These are phyloP conservation scores for Triplophysa tibetana DNA, from an alignment of 2,113 vertebrate species.

Conservation along the genomic window DNA sequence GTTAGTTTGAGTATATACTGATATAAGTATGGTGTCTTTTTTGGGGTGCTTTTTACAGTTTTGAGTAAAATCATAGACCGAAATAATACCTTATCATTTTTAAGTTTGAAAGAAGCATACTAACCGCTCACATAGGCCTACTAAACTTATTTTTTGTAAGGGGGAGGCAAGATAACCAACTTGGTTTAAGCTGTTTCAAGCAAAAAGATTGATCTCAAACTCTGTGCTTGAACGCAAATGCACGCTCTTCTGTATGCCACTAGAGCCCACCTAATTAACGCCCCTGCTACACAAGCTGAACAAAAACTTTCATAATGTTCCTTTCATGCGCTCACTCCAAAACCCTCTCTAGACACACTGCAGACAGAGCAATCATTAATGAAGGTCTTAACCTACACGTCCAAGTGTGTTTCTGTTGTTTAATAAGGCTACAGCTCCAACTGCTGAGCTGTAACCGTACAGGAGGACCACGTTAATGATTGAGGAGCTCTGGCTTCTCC, in stretches of 20 bases:
- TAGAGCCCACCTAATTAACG: slow-evolving; percentile 3
- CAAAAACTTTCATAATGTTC: neutral
- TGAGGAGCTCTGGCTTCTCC: neutral
- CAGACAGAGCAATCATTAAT: neutral
- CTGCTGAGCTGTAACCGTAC: slow-evolving; percentile 23
- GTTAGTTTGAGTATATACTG: too few species aligned
- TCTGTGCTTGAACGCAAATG: neutral
- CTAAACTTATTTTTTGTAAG: too few species aligned
- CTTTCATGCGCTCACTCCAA: neutral
- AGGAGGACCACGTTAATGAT: slow-evolving; percentile 6
- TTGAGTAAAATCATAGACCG: too few species aligned
- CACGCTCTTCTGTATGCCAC: neutral
- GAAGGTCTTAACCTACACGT: slow-evolving; percentile 23
- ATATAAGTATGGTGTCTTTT: too few species aligned
- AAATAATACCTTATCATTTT: neutral
- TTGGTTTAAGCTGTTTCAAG: too few species aligned
- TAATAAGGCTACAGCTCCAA: slow-evolving; percentile 2
- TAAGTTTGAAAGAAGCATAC: neutral
- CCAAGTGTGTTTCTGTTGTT: neutral
- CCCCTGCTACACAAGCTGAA: slow-evolving; percentile 1
- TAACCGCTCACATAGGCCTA: too few species aligned
- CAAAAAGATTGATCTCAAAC: neutral
- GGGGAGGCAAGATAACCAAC: too few species aligned
- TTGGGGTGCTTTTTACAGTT: too few species aligned
- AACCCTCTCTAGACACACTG: neutral